Base-by-base conservation (phyloP, 2,113 vertebrate genomes). In the Suncus etruscus region DNA sequence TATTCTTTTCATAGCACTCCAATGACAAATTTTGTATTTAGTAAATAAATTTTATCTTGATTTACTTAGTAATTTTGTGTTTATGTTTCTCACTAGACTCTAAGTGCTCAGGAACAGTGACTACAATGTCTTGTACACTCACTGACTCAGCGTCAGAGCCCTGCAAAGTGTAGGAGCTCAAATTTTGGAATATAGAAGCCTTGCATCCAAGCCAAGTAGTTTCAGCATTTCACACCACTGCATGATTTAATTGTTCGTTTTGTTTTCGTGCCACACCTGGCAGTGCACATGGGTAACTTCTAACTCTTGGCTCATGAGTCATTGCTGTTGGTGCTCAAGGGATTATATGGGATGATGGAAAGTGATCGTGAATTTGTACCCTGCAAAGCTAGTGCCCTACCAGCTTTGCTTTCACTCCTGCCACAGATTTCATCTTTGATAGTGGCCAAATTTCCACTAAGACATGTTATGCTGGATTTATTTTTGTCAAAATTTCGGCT, bases 401-500 rank as follows among this genome's bases (percentile, higher is more conserved):
- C 39, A 39, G 39, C 39, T 39, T 39, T 39, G 39, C 39, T 39
- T 39, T 39, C 39, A 39, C 39, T 39, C 39, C 39, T 39, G 39
- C 39, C 39, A 39, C 39, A 39, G 29, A 77, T 39, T 81, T n/a
- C 29, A 2, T 29, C 39, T 68, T 85, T 66, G 68, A 48, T 20
- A 45, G 79, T 48, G 32, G 24, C 25, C 8, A 10, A 74, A 73
- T 83, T 0, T 31, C 73, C 25, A 65, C 39, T 39, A 76, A 86
- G 83, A 92, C 16, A 82, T 77, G 68, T 74, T 31, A 2, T 27
- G 70, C 68, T 39, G 54, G 61, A 77, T 86, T 31, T 31, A 86
- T 80, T 93, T 94, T 61, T 20, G 5, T 83, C 68, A 90, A 96
- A 94, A 95, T 73, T 88, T 80, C 88, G 22, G 22, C 39, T 94